Evolutionary conservation across 2,113 vertebrate genomes (phyloP).

Genomic region (Pterocles burchelli): DNA sequence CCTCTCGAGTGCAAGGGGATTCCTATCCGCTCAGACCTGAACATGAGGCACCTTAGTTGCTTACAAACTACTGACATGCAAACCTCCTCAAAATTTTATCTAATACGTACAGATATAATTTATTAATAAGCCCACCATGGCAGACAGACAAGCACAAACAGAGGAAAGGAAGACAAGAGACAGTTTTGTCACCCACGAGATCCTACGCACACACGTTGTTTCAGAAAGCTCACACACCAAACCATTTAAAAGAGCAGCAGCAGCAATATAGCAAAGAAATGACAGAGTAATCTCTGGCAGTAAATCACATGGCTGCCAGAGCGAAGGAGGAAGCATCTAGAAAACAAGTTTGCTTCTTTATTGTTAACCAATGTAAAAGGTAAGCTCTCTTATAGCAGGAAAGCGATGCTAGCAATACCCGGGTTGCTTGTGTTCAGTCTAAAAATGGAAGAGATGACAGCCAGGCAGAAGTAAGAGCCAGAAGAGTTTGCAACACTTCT

Average conservation of each 20-base stretch:
- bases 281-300: background rate
- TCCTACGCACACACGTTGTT: constrained; percentile 1
- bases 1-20: constrained; percentile 83
- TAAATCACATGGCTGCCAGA: background rate
- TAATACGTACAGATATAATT: background rate
- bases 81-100: constrained; percentile 76
- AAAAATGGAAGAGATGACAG: background rate
- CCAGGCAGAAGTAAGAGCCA: background rate
- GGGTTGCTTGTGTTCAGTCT: background rate
- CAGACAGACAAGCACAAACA: constrained; percentile 58
- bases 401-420: background rate
- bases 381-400: background rate
- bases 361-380: background rate
- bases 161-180: constrained; percentile 17
- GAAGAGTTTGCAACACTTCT: background rate
- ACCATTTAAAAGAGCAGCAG: constrained; percentile 72
- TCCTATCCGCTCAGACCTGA: constrained; percentile 85
- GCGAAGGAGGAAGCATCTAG: background rate
- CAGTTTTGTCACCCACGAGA: background rate
- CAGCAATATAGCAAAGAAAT: constrained; percentile 62
- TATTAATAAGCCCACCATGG: constrained; percentile 59
- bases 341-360: background rate
- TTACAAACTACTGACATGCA: constrained; percentile 81
- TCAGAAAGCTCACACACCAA: constrained; percentile 40
- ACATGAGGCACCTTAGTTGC: constrained; percentile 84